Base-by-base conservation (phyloP, 2,888 invertebrate species). In the Strigamia crassipes region DNA sequence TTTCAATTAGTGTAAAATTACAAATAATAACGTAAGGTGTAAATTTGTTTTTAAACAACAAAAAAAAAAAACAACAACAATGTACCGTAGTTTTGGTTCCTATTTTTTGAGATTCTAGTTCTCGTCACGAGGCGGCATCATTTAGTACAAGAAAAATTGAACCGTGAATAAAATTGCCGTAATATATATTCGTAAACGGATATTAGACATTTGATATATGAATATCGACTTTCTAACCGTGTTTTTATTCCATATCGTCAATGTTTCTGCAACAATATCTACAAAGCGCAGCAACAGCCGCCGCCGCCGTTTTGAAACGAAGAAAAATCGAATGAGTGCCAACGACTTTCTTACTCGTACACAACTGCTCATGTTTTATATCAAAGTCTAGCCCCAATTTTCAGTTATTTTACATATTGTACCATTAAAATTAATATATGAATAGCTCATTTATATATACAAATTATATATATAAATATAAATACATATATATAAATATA, bases 311-410 rank as follows among this genome's bases (percentile, higher is more conserved):
- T 34, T 34, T 34, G 34, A 34, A 34, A 34, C 6, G 34, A 34
- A 34, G 13, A 51, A n/a, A n/a, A 51, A 51, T n/a, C 1, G 4
- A 18, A 51, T 51, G 51, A 51, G 51, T 51, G 51, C 51, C 51
- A 51, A 51, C 51, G 51, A 51, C 18, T 46, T 46, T 46, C 12
- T 51, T 51, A 15, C n/a, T 51, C n/a, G 18, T n/a, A 4, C 51
- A 51, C 51, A 13, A 42, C 42, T 51, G 51, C 51, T 51, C 18
- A 51, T 18, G 51, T 51, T 51, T 51, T 51, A 51, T 51, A 51
- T 51, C 51, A 51, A 51, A 51, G 51, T 51, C 51, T 51, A 51
- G 51, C 51, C 51, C n/a, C n/a, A 51, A n/a, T 51, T 51, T 51
- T 51, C n/a, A 6, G 15, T 51, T 51, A 4, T 51, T 51, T 51